Evolutionary conservation across 2,113 vertebrate genomes (phyloP), one percentile per base, ranked within the genome.

Genomic region (Campylomormyrus tamandua): DNA sequence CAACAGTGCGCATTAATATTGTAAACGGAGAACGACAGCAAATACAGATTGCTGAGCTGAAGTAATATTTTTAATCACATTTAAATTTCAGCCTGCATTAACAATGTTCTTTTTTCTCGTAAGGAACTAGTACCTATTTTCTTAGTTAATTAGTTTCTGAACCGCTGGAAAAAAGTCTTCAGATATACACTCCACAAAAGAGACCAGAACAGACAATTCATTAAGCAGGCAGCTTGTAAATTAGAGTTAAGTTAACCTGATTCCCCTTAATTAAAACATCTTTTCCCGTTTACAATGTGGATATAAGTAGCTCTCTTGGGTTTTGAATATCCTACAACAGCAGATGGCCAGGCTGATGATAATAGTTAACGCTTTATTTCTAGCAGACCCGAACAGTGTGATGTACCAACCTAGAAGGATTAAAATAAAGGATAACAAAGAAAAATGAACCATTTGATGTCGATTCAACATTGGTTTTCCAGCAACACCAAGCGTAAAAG

Each of bases 271-370:
- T 98, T 96, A 96, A 97, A 97, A 97, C 97, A 97, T 97, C 96
- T 96, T 97, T 97, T 96, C 95, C 97, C 96, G 96, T 97, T 98
- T 97, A 97, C 96, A 96, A 96, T 96, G 96, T 97, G 95, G 96
- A 97, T 97, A 97, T 97, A 97, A 97, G 96, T 97, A 97, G 97
- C 97, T 98, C 97, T 98, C 97, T 94, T 95, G 97, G 97, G 97
- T 96, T 96, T 97, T 97, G 95, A 96, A 96, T 97, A 96, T 94
- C 97, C 96, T 96, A 95, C 97, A 96, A 97, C 96, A 97, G 97
- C 98, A 99, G 98, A 99, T 99, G 98, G 98, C 97, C 96, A 96
- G 95, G 96, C 97, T 97, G 95, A 95, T 97, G 97, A 98, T 97
- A 96, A 97, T 97, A 97, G 96, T 97, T 97, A 97, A 97, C 95